A percentile compares a stretch with the other conserved stretches of the same genome.
Evolutionary conservation across 2,888 invertebrate species (phyloP).

Genomic region (Dryobota labecula): DNA sequence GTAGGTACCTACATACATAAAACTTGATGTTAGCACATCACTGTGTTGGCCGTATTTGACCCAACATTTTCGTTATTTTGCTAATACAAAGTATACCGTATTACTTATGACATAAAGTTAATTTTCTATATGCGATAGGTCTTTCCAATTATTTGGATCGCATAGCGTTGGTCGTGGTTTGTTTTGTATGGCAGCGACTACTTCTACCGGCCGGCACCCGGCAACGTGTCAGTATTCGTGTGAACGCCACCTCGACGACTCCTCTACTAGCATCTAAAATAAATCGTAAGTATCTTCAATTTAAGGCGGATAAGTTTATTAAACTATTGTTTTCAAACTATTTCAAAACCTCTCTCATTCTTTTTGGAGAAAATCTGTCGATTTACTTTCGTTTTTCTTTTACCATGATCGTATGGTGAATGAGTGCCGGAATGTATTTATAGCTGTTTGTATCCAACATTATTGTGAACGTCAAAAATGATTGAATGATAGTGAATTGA

Average conservation of each 20-base stretch:
- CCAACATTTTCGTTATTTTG: constrained; percentile 19
- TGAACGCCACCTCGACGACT: constrained; percentile 18
- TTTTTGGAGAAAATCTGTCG: not conserved
- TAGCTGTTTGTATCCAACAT: constrained; percentile 10
- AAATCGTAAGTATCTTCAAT: constrained; percentile 30
- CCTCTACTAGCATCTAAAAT: constrained; percentile 1
- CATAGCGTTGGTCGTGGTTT: constrained; percentile 24
- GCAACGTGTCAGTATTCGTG: constrained; percentile 22
- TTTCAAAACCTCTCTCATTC: not conserved
- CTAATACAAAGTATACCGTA: constrained; percentile 11
- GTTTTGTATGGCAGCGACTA: constrained; percentile 18
- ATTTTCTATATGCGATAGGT: not conserved
- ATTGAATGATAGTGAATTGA: constrained; percentile 8
- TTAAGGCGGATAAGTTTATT: not conserved
- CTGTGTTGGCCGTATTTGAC: not conserved
- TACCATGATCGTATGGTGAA: no score
- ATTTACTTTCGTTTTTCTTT: not conserved
- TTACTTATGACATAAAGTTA: fast-evolving
- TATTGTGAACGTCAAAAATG: constrained; percentile 7
- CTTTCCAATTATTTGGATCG: constrained; percentile 31
- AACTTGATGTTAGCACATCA: constrained; percentile 28
- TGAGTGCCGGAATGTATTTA: constrained; percentile 4
- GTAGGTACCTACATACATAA: not conserved
- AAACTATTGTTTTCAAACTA: not conserved
- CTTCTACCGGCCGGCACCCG: constrained; percentile 38